Evolutionary conservation across 1,140 invertebrate genomes (phyloP).

Genomic region (Alviniconcha marisindica): DNA sequence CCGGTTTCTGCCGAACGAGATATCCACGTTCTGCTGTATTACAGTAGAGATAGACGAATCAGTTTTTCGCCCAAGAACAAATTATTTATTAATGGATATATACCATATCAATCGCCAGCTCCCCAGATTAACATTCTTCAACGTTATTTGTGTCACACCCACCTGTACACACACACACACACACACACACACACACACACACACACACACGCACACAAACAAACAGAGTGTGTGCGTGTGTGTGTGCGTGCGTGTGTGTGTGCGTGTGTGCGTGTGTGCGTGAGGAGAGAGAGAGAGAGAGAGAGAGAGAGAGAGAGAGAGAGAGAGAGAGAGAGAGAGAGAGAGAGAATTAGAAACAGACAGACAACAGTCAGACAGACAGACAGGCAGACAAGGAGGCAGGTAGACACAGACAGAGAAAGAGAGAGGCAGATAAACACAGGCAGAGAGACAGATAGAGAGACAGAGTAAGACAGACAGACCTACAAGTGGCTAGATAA

Average conservation of each 20-base stretch:
- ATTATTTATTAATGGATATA: no score
- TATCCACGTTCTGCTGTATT: no score
- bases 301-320: background rate
- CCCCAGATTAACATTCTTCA: no score
- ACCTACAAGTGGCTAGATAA: background rate
- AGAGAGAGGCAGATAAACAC: background rate
- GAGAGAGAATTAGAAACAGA: background rate
- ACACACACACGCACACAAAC: background rate
- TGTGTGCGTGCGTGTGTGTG: background rate
- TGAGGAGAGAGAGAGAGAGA: background rate
- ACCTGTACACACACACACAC: background rate
- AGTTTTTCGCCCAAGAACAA: no score
- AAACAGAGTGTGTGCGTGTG: background rate
- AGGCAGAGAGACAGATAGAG: background rate
- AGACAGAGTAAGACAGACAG: background rate
- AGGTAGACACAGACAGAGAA: background rate
- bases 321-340: conserved; percentile 17
- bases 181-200: background rate
- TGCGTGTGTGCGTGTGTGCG: background rate
- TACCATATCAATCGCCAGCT: no score
- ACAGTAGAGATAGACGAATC: no score
- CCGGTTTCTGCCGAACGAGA: no score
- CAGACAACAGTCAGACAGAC: background rate
- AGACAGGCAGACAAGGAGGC: background rate
- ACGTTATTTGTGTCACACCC: no score